A percentile compares a stretch with the other conserved stretches of the same genome.
Evolutionary conservation across 2,113 vertebrate genomes (phyloP).

Genomic region (Carassius gibelio): DNA sequence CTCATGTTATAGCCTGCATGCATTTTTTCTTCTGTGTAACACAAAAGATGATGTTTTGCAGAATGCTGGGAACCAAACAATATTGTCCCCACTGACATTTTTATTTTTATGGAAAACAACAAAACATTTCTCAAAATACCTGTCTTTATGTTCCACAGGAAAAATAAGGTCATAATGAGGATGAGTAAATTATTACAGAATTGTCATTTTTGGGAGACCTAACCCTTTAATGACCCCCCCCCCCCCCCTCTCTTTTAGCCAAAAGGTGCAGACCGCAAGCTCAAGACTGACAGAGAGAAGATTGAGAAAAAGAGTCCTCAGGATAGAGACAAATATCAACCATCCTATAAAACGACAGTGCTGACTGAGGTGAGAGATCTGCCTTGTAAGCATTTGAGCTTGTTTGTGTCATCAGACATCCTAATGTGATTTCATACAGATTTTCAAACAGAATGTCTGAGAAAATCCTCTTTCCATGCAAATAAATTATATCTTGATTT

Average conservation of each 20-base stretch:
- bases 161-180: neutral
- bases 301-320: slow-evolving; percentile 87
- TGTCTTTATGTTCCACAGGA: neutral
- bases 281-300: slow-evolving; percentile 94
- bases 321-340: slow-evolving; percentile 93
- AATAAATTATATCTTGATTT: too few relatives aligned
- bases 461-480: too few relatives aligned
- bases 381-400: neutral
- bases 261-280: slow-evolving; percentile 94
- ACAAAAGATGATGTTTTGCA: neutral
- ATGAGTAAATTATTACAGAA: neutral
- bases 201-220: neutral
- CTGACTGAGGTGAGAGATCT: slow-evolving; percentile 84
- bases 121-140: neutral
- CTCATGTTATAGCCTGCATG: neutral
- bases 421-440: neutral
- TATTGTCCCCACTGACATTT: neutral
- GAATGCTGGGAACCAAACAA: neutral
- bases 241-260: slow-evolving; percentile 72
- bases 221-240: neutral
- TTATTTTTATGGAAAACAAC: neutral
- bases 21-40: neutral
- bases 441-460: too few relatives aligned
- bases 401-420: neutral
- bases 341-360: slow-evolving; percentile 86